These are phyloP conservation scores for Plectus sambesii DNA, from an alignment of 1,140 invertebrate genomes.

Conservation along the genomic window DNA sequence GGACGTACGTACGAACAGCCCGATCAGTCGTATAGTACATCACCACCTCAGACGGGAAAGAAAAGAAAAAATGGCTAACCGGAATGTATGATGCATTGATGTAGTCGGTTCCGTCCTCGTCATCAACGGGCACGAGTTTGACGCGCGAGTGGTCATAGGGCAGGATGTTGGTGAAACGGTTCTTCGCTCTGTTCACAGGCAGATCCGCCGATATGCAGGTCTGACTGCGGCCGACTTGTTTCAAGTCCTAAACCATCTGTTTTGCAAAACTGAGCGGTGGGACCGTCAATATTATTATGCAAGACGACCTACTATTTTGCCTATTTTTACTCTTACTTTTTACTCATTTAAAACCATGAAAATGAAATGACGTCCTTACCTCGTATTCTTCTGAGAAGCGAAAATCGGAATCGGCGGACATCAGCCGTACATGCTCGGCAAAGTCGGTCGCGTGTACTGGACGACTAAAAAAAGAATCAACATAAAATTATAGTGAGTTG, in stretches of 20 bases:
- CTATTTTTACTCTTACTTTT: no score
- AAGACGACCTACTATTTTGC: no score
- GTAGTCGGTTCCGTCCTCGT: conserved; percentile 90
- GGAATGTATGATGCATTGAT: conserved; percentile 94
- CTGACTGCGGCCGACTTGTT: conserved; percentile 82
- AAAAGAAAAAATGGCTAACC: no score
- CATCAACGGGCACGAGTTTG: conserved; percentile 76
- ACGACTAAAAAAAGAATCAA: conserved; percentile 57
- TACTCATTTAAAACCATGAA: no score
- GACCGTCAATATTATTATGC: no score
- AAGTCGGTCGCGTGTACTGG: conserved; percentile 80
- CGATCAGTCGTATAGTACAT: no score
- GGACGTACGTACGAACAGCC: no score
- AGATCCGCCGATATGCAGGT: conserved; percentile 75
- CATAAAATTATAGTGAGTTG: no score
- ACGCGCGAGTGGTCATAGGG: conserved; percentile 92
- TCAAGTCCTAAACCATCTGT: conserved; percentile 65
- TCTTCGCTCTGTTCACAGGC: conserved; percentile 88
- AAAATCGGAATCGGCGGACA: conserved; percentile 96
- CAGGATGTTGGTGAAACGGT: conserved; percentile 95
- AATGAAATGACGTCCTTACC: no score
- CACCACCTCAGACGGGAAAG: no score
- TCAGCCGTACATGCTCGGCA: conserved; percentile 77
- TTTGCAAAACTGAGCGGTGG: no score
- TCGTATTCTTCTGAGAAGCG: conserved; percentile 97